Evolutionary conservation across 1,140 invertebrate genomes (phyloP).

Genomic region (Centruroides sculpturatus): DNA sequence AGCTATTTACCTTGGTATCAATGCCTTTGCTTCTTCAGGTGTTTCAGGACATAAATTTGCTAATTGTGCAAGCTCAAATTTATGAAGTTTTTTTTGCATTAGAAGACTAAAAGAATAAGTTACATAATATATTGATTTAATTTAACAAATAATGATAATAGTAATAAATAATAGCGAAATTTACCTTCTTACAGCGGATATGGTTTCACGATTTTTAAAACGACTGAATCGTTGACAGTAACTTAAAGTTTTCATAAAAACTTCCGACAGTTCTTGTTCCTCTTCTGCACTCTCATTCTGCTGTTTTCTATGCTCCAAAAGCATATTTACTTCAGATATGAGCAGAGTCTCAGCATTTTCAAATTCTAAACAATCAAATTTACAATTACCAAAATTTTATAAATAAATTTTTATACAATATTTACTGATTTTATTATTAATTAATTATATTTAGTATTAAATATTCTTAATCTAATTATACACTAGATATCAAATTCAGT

Average conservation of each 20-base stretch:
- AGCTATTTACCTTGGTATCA: constrained; percentile 50
- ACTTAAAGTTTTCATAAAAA: constrained; percentile 94
- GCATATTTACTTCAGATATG: constrained; percentile 96
- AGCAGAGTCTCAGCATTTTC: constrained; percentile 95
- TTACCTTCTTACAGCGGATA: constrained; percentile 61
- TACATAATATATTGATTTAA: no score
- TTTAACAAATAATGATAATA: no score
- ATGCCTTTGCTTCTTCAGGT: constrained; percentile 89
- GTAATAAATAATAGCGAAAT: neutral
- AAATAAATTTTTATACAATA: no score
- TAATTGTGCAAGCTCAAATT: constrained; percentile 94
- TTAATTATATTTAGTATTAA: no score
- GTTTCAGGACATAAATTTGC: constrained; percentile 97
- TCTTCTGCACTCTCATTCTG: constrained; percentile 97
- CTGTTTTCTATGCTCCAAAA: constrained; percentile 90
- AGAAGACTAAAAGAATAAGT: constrained; percentile 50
- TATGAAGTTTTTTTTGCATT: constrained; percentile 92
- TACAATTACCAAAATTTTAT: constrained; percentile 9
- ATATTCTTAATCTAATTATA: no score
- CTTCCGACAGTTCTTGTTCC: constrained; percentile 94
- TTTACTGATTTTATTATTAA: no score
- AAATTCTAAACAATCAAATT: constrained; percentile 58
- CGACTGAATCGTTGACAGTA: constrained; percentile 88
- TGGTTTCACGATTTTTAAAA: constrained; percentile 97
- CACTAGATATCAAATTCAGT: no score